phyloP scores from a whole-genome alignment of 2,113 vertebrate genomes.

The Tor tambroides region DNA sequence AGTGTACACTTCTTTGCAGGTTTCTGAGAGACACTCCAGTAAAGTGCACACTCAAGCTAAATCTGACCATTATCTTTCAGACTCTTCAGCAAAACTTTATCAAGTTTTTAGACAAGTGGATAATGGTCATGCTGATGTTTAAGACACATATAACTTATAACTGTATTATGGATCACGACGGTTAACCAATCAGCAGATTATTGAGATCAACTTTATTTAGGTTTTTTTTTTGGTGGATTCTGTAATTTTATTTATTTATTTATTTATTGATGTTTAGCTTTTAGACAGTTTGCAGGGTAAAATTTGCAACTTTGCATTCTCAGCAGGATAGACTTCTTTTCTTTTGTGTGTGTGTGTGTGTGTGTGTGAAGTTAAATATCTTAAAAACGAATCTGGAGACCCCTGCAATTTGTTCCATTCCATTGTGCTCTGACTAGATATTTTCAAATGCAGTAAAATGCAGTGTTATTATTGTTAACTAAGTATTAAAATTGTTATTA shows the following conservation, averaged over 20 bases:
- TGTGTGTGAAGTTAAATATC: too few relatives aligned
- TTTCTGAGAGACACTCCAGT: not conserved
- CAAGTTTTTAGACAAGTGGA: not conserved
- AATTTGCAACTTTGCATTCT: too few relatives aligned
- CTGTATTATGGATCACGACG: too few relatives aligned
- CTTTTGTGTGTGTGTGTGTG: too few relatives aligned
- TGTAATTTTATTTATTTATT: too few relatives aligned
- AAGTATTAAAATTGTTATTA: too few relatives aligned
- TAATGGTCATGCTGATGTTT: slow-evolving; percentile 3
- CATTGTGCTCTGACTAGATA: not conserved
- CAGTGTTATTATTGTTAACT: too few relatives aligned
- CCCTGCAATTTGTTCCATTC: not conserved
- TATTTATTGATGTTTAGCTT: too few relatives aligned
- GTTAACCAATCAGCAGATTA: too few relatives aligned
- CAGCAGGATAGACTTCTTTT: too few relatives aligned
- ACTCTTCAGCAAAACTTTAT: not conserved
- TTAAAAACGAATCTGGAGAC: not conserved
- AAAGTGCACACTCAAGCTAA: slow-evolving; percentile 8
- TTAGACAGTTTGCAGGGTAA: too few relatives aligned
- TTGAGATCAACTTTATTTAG: not conserved
- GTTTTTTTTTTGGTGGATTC: too few relatives aligned
- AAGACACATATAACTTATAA: not conserved
- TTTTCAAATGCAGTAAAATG: not conserved
- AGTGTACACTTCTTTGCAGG: not conserved
- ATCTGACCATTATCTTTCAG: not conserved